These are phyloP conservation scores for Anguilla rostrata DNA, from an alignment of 2,113 vertebrate species.

Conservation along the genomic window DNA sequence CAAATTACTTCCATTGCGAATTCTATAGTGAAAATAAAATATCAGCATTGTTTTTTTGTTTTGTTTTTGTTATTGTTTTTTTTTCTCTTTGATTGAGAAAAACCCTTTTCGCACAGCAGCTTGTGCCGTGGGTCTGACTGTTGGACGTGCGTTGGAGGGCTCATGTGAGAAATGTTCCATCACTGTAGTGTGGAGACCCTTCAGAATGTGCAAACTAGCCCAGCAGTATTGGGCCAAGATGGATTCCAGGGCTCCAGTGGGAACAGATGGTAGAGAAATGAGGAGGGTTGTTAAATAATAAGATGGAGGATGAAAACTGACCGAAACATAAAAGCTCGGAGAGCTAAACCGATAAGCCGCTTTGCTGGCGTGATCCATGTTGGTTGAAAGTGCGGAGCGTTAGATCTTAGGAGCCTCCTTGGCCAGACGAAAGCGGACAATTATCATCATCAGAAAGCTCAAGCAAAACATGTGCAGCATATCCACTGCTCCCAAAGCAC, in stretches of 20 bases:
- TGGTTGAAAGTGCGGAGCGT: not conserved
- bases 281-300: slow-evolving; percentile 19
- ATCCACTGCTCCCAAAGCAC: too few species aligned
- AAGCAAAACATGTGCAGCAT: not conserved
- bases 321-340: not conserved
- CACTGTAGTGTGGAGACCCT: slow-evolving; percentile 5
- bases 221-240: not conserved
- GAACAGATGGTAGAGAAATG: slow-evolving; percentile 10
- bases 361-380: not conserved
- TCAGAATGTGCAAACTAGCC: not conserved
- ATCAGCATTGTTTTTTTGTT: too few species aligned
- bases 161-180: too few species aligned
- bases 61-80: not conserved
- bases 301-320: slow-evolving; percentile 6
- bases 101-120: not conserved
- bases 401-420: not conserved
- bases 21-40: not conserved
- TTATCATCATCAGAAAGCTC: not conserved
- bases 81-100: not conserved
- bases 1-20: not conserved
- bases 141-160: not conserved
- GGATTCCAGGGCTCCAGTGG: slow-evolving; percentile 11
- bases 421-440: too few species aligned
- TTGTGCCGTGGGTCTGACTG: not conserved
- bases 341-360: not conserved